Base-by-base conservation (phyloP, 2,888 invertebrate genomes). In the Metalampra italica region DNA sequence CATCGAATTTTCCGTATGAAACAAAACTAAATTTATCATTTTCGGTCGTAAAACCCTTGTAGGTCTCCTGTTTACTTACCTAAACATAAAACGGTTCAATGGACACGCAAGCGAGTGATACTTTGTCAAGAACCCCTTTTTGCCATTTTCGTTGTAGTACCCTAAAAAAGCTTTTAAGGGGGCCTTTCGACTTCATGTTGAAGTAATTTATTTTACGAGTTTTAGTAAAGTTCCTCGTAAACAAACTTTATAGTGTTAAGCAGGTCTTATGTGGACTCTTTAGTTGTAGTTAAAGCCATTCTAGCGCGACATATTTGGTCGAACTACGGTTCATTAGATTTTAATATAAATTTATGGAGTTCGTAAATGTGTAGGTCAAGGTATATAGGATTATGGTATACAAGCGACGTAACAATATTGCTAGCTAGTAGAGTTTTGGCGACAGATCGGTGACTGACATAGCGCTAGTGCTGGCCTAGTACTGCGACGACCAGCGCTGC, bases 101-200 rank as follows among this genome's bases (percentile, higher is more conserved):
- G 46, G 34, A 37, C 45, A 37, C 4, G 29, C 32, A 39, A 38
- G 29, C 38, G 45, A 13, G 32, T 39, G 32, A 46, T 32, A 40
- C 41, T 34, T 12, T 43, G 15, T 34, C 43, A 32, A 34, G 34
- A 43, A 34, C 14, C 34, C 43, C 9, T 42, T 34, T 43, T 34
- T 13, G 13, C 34, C 41, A 34, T 40, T 41, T 34, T 29, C 39
- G 39, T 39, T 41, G 36, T 46, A 29, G 38, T 32, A 45, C 60
- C 66, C 56, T 62, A 62, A 65, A 76, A 66, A 77, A 69, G 68
- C 73, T 75, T 74, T 77, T 68, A 71, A 68, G 60, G 58, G 58
- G 58, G 54, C 52, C 52, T 48, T 62, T 51, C 44, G 53, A 54
- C 60, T 63, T 60, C 56, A 62, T 64, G 64, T 63, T 62, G 56